These are phyloP conservation scores for Noctua pronuba DNA, from an alignment of 2,888 invertebrate species.

Conservation along the genomic window DNA sequence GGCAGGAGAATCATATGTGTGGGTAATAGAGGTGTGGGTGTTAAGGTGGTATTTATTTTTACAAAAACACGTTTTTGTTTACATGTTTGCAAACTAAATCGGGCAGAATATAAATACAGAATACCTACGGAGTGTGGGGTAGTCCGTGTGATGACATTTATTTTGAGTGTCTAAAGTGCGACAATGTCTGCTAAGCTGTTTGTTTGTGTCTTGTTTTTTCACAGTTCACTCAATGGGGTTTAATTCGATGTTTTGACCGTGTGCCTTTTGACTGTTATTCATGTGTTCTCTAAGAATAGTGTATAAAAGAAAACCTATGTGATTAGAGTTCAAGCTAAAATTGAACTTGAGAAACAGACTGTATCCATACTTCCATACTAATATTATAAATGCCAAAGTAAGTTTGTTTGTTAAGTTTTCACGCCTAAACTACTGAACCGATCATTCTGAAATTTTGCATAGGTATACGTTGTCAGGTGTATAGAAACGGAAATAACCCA, in stretches of 20 bases:
- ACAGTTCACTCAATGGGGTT: neutral
- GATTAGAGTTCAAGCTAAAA: neutral
- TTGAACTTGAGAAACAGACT: neutral
- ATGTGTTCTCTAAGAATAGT: neutral
- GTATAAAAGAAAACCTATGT: neutral
- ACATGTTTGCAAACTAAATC: neutral
- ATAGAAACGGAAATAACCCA: too few relatives aligned
- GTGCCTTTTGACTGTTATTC: neutral
- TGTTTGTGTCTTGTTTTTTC: too few relatives aligned
- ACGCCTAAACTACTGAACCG: too few relatives aligned
- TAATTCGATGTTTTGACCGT: neutral
- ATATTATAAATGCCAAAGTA: too few relatives aligned
- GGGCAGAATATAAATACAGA: neutral
- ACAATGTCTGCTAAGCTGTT: neutral
- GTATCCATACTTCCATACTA: too few relatives aligned
- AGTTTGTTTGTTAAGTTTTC: too few relatives aligned
- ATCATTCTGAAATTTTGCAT: too few relatives aligned
- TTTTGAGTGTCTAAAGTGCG: neutral
- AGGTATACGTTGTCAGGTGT: too few relatives aligned
- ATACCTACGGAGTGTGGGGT: neutral
- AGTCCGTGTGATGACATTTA: neutral
- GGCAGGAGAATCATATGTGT: neutral
- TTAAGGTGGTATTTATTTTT: neutral
- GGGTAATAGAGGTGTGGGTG: neutral
- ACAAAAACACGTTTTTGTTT: neutral